A percentile compares a stretch with the other conserved stretches of the same genome.
Conservation (phyloP, 2,797 vertebrate species). For the Acanthornis magna region DNA sequence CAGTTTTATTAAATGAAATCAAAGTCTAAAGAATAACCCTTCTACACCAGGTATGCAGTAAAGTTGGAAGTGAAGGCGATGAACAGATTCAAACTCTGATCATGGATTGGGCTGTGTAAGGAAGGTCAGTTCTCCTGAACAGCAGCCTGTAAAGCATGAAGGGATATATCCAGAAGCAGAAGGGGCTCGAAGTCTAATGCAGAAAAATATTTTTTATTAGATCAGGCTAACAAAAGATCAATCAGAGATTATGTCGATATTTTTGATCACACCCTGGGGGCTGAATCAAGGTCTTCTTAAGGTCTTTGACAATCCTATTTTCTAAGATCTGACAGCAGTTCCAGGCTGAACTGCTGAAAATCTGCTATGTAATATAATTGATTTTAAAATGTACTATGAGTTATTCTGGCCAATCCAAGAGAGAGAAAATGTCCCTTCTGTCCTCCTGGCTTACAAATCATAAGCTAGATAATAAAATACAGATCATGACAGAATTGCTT, state of each 20-base stretch:
- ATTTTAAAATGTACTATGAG: slow-evolving; percentile 35
- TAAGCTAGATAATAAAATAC: slow-evolving; percentile 41
- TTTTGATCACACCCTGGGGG: not conserved
- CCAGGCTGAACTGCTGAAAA: slow-evolving; percentile 18
- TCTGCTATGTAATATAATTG: slow-evolving; percentile 31
- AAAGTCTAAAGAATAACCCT: not conserved
- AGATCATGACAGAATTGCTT: slow-evolving; percentile 11
- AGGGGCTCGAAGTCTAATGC: not conserved
- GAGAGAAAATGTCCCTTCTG: slow-evolving; percentile 28
- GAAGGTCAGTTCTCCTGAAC: not conserved
- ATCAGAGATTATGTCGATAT: not conserved
- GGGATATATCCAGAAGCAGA: not conserved
- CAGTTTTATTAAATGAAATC: not conserved
- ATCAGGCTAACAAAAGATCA: not conserved
- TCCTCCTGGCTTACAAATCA: slow-evolving; percentile 12
- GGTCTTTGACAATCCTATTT: not conserved
- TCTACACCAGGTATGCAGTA: not conserved
- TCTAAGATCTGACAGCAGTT: slow-evolving; percentile 5
- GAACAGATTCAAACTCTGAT: not conserved
- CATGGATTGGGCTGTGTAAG: not conserved
- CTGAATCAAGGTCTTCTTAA: slow-evolving; percentile 37
- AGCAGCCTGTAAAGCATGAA: not conserved
- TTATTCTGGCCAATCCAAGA: slow-evolving; percentile 20
- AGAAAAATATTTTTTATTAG: not conserved
- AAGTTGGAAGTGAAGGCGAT: not conserved